Percentiles rank a stretch among this genome's conserved stretches.
Evolutionary conservation across 2,797 vertebrate genomes (phyloP).

Genomic region (Esox masquinongy): DNA sequence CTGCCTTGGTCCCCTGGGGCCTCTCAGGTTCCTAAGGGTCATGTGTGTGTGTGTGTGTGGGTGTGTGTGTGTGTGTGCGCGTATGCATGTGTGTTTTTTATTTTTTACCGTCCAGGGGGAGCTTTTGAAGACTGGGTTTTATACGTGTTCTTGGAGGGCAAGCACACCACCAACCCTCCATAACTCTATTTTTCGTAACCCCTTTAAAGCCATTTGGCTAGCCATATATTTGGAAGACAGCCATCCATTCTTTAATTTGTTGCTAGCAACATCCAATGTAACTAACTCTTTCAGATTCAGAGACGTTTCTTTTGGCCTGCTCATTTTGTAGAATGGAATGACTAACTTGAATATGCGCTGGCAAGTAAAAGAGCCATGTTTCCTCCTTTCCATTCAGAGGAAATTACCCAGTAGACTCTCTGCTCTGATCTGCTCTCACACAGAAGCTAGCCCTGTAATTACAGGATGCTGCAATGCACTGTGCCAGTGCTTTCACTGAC

Average conservation of each 20-base stretch:
- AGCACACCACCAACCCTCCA: constrained; percentile 4
- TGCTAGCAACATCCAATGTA: background rate
- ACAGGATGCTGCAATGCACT: constrained; percentile 47
- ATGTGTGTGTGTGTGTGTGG: constrained; percentile 16
- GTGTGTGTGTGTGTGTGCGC: background rate
- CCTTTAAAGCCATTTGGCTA: background rate
- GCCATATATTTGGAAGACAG: background rate
- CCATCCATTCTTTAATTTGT: background rate
- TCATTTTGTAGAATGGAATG: constrained; percentile 39
- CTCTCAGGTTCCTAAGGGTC: constrained; percentile 33
- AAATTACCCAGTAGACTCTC: constrained; percentile 67
- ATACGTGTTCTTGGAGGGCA: constrained; percentile 12
- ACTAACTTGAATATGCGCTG: constrained; percentile 58
- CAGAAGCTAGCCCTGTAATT: constrained; percentile 66
- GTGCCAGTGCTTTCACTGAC: constrained; percentile 28
- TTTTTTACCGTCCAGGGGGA: constrained; percentile 39
- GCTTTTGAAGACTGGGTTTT: constrained; percentile 46
- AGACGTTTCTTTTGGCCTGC: constrained; percentile 2
- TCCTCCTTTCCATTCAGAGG: constrained; percentile 59
- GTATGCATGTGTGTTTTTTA: constrained; percentile 14
- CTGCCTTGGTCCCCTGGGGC: constrained; percentile 27
- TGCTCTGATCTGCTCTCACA: constrained; percentile 55
- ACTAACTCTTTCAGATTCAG: background rate
- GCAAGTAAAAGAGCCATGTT: constrained; percentile 57
- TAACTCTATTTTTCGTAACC: background rate